Evolutionary conservation across 2,113 vertebrate species (phyloP).

Genomic region (Bufo bufo): DNA sequence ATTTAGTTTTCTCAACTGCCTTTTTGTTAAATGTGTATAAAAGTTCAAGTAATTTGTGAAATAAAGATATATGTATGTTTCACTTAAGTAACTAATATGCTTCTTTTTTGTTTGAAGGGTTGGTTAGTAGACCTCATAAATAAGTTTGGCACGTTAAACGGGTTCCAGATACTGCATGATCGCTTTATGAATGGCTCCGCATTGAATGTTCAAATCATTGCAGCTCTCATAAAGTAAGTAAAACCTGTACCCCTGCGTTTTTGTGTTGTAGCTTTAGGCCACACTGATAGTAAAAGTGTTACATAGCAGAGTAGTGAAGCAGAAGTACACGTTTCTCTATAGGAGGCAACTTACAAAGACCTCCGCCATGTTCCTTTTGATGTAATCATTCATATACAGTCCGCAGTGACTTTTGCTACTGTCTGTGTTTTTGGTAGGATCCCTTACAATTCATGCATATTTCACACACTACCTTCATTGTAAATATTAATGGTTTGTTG

Average conservation of each 20-base stretch:
- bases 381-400: no score
- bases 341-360: no score
- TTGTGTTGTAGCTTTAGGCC: background rate
- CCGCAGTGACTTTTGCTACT: no score
- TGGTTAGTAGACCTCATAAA: slow-evolving; percentile 99
- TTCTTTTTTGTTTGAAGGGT: slow-evolving; percentile 76
- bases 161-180: slow-evolving; percentile 99
- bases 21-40: background rate
- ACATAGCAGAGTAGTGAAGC: no score
- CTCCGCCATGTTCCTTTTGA: no score
- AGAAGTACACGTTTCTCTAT: no score
- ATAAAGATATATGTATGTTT: background rate
- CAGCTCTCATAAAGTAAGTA: slow-evolving; percentile 99
- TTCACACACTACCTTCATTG: no score
- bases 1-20: no score
- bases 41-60: background rate
- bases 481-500: no score
- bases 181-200: slow-evolving; percentile 98
- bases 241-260: background rate
- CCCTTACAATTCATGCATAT: no score
- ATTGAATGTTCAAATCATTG: slow-evolving; percentile 99
- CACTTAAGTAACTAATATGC: background rate
- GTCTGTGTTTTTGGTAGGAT: no score
- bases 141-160: slow-evolving; percentile 98
- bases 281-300: background rate